Evolutionary conservation across 2,888 invertebrate species (phyloP), one percentile per base, ranked within the genome.

Genomic region (Cataglyphis altisquamis): DNA sequence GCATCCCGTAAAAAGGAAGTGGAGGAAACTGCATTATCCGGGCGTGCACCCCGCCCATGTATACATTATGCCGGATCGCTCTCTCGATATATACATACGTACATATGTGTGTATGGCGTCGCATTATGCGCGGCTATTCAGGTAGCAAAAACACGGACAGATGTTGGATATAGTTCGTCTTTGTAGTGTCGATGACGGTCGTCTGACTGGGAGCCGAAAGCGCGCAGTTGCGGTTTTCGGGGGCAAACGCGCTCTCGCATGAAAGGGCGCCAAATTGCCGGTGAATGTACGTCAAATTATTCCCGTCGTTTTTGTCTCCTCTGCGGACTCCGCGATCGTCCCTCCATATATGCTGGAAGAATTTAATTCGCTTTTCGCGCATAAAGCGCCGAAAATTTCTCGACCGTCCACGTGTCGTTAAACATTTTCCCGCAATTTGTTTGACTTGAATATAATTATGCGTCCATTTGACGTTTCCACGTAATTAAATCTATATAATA

Each of bases 251-350:
- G 63, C 25, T 60, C 48, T 60, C 68, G 55, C 36, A 85, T 93
- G 92, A 94, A 94, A 89, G 91, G 89, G 88, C 84, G 83, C 89
- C 88, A 92, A 94, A 94, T 94, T 93, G 91, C 87, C 86, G 81
- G 84, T 92, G 93, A 94, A 94, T 92, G 86, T 86, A 82, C 80
- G 77, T 73, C 81, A 87, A 90, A 89, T 91, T 89, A 87, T 90
- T 83, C 87, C 77, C 48, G 78, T 48, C 84, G 81, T 80, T 85
- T 87, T 86, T 86, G 85, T 88, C 88, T 83, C 84, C 83, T 18
- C 72, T 32, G 1, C 48, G 32, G 18, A 57, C 52, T 52, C 62
- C 45, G 62, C 32, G 12, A 72, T 72, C 57, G 48, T 57, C 41
- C 6, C 15, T 0, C 64, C 36, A 57, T 32, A 70, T 70, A 48